phyloP scores from a whole-genome alignment of 2,797 vertebrate genomes.

The Silurus lanzhouensis region DNA sequence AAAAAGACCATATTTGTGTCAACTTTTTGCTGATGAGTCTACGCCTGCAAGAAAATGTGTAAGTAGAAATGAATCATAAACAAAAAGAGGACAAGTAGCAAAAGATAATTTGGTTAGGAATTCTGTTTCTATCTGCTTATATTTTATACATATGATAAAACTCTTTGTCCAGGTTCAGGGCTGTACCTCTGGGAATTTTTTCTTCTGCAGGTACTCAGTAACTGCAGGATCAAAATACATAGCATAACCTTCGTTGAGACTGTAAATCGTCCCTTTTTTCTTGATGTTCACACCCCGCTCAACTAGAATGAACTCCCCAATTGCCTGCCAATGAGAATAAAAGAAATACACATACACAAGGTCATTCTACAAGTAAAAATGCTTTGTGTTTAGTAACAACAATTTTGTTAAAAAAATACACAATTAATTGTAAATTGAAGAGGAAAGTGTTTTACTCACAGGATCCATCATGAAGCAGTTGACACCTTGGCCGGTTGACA shows the following conservation, averaged over 20 bases:
- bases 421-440: not conserved
- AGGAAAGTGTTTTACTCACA: constrained; percentile 70
- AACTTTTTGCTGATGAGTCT: not conserved
- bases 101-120: not conserved
- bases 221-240: constrained; percentile 88
- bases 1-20: not conserved
- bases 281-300: constrained; percentile 90
- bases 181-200: constrained; percentile 89
- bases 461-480: constrained; percentile 98
- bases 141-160: not conserved
- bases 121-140: constrained; percentile 4
- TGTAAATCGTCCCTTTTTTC: constrained; percentile 95
- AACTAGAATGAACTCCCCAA: constrained; percentile 95
- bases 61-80: not conserved
- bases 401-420: not conserved
- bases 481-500: constrained; percentile 88
- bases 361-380: not conserved
- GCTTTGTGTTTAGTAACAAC: not conserved
- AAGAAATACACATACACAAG: not conserved
- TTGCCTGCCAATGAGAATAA: constrained; percentile 74
- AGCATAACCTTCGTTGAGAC: constrained; percentile 94
- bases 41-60: not conserved
- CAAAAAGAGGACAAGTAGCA: not conserved
- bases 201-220: constrained; percentile 89
- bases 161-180: not conserved